A percentile compares a stretch with the other conserved stretches of the same genome.
These are phyloP conservation scores for Ptilorrhoa leucosticta DNA, from an alignment of 2,113 vertebrate species.

Conservation along the genomic window DNA sequence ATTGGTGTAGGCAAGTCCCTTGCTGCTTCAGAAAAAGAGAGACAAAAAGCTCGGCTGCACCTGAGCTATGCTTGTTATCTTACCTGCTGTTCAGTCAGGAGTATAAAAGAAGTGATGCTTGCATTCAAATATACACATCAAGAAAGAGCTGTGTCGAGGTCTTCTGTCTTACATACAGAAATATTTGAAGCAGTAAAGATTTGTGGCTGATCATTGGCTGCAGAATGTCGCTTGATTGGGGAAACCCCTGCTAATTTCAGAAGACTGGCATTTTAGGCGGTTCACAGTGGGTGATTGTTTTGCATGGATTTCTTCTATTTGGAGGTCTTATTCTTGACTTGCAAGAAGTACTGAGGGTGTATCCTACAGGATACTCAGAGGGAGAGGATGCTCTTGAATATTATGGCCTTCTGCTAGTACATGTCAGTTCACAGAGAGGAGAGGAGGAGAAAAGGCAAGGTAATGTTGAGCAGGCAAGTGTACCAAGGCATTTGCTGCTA, in stretches of 20 bases:
- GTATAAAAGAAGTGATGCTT: neutral
- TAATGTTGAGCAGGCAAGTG: neutral
- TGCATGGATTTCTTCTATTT: neutral
- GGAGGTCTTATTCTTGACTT: neutral
- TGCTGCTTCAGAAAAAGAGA: neutral
- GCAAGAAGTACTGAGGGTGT: neutral
- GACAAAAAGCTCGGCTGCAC: neutral
- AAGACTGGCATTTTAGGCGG: neutral
- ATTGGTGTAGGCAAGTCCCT: neutral
- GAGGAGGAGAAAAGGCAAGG: neutral
- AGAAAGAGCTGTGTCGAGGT: neutral
- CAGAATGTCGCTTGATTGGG: neutral
- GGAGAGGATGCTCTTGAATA: neutral
- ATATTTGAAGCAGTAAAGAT: neutral
- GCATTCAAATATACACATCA: neutral
- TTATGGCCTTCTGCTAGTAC: neutral
- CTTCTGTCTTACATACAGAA: neutral
- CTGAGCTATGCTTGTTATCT: neutral
- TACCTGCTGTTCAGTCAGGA: neutral
- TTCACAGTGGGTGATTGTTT: neutral
- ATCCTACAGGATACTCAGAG: neutral
- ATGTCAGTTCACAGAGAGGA: neutral
- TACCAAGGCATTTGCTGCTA: neutral
- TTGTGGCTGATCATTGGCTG: neutral
- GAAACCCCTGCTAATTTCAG: neutral